phyloP scores from a whole-genome alignment of 2,113 vertebrate genomes.

The Nipponia nippon region DNA sequence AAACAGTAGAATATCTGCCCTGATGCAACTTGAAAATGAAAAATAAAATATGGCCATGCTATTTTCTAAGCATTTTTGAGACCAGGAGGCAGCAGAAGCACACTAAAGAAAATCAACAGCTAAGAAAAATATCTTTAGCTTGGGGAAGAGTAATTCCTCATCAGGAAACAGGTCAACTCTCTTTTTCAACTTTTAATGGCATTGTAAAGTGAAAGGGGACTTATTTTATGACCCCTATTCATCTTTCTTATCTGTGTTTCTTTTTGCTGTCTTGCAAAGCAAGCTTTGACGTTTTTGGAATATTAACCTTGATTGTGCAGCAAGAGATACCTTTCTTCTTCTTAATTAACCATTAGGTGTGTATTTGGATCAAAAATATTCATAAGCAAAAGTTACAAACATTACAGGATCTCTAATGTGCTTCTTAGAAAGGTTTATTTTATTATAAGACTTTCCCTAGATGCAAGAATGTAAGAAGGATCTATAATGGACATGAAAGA shows the following conservation, averaged over 20 bases:
- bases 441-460: background rate
- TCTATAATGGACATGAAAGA: background rate
- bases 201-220: background rate
- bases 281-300: background rate
- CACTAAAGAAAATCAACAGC: background rate
- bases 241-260: background rate
- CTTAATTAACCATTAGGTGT: background rate
- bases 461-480: background rate
- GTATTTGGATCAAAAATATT: background rate
- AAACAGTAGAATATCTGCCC: background rate
- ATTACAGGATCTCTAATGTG: background rate
- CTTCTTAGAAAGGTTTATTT: background rate
- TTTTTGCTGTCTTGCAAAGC: background rate
- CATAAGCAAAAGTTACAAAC: background rate
- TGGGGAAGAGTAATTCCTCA: background rate
- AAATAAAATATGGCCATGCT: background rate
- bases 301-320: background rate
- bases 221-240: background rate
- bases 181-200: slow-evolving; percentile 4
- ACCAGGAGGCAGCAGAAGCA: background rate
- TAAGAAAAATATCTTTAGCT: background rate
- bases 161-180: background rate
- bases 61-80: background rate
- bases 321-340: background rate
- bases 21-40: background rate